phyloP scores from a whole-genome alignment of 2,888 invertebrate species.

The Leistus spinibarbis region DNA sequence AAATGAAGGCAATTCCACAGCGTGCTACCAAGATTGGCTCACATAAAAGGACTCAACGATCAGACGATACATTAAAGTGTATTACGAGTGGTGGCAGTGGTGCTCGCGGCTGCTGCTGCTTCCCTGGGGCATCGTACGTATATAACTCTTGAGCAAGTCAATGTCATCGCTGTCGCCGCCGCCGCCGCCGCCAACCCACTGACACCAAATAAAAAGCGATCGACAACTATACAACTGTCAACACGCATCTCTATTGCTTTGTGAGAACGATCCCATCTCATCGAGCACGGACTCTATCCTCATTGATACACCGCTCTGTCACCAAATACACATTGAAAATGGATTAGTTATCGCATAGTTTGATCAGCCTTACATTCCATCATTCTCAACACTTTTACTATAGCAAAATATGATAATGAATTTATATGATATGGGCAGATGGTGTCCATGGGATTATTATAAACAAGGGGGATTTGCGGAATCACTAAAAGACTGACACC shows the following conservation, averaged over 20 bases:
- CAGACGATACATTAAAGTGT: constrained; percentile 26
- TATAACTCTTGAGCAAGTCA: background rate
- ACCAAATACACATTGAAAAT: too few relatives aligned
- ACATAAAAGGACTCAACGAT: constrained; percentile 24
- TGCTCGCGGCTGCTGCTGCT: background rate
- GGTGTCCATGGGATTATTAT: too few relatives aligned
- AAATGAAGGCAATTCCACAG: constrained; percentile 24
- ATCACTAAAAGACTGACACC: too few relatives aligned
- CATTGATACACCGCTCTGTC: too few relatives aligned
- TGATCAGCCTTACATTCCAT: too few relatives aligned
- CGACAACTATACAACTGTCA: background rate
- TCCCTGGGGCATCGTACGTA: background rate
- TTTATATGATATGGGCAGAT: too few relatives aligned
- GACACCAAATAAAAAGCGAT: background rate
- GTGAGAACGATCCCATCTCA: too few relatives aligned
- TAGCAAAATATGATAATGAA: too few relatives aligned
- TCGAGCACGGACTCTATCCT: too few relatives aligned
- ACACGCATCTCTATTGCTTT: background rate
- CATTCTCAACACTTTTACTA: too few relatives aligned
- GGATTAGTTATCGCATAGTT: too few relatives aligned
- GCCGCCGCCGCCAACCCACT: background rate
- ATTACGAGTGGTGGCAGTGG: constrained; percentile 15
- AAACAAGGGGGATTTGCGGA: too few relatives aligned
- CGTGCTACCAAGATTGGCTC: constrained; percentile 8
- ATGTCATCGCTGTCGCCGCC: background rate